Evolutionary conservation across 2,888 invertebrate genomes (phyloP), one percentile per base, ranked within the genome.

Genomic region (Melinaea marsaeus): DNA sequence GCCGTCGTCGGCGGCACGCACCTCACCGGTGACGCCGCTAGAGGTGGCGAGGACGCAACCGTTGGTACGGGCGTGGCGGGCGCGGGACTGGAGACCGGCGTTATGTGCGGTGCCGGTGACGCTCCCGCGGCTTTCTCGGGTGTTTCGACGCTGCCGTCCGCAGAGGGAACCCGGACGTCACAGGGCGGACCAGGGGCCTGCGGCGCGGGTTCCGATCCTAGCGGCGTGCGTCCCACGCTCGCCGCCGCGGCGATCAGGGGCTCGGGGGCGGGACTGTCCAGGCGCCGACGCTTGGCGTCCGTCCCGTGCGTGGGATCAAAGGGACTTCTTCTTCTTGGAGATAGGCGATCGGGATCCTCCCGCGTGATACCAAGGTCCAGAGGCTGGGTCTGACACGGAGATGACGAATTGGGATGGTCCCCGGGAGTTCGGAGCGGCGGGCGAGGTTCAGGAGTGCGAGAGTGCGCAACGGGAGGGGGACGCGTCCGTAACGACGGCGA

Each of bases 361-460:
- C 95, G 91, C 56, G 92, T 83, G 42, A 95, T 92, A 47, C 95
- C 95, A 62, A 96, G 92, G 80, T 96, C 95, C 45, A 96, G 88
- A 11, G 96, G 96, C 77, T 95, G 95, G 63, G 95, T 95, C 84
- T 96, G 95, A 77, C 94, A 93, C 59, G 92, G 87, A 61, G 90
- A 80, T 57, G 92, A 84, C 62, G 89, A 79, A 55, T 88, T 76
- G 13, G 82, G 76, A 57, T 79, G 77, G 62, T 81, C 75, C 62
- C 84, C 74, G 75, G 86, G 70, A 59, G 84, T 85, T 55, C 85
- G 80, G 58, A 86, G 88, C 65, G 80, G 80, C 69, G 90, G 88
- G 13, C 91, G 86, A 32, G 92, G 92, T 65, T 84, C 84, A 2
- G 92, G 92, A 9, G 92, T 89, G 65, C 92, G 86, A 69, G 81